Evolutionary conservation across 2,888 invertebrate genomes (phyloP).

Genomic region (Pristionchus exspectatus): DNA sequence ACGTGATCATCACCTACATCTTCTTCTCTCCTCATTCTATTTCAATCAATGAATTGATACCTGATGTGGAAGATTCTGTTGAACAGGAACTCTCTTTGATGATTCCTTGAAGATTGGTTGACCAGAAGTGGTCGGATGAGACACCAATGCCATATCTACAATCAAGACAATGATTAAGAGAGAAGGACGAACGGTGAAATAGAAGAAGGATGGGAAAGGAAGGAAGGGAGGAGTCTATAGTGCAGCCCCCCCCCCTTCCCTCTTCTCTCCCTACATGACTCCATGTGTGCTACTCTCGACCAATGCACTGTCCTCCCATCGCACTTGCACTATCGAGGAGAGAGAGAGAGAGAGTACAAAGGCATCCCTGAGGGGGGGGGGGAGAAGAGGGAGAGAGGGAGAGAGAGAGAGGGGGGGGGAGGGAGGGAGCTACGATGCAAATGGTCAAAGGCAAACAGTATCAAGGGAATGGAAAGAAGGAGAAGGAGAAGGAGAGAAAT

Average conservation of each 20-base stretch:
- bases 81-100: not conserved
- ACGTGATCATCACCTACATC: conserved; percentile 7
- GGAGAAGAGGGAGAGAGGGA: not conserved
- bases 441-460: conserved; percentile 10
- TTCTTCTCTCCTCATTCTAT: not conserved
- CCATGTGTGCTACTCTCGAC: not conserved
- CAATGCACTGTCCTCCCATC: not conserved
- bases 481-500: not conserved
- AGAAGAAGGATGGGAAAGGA: not conserved
- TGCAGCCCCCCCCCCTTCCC: not conserved
- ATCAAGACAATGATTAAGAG: not conserved
- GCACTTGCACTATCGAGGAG: not conserved
- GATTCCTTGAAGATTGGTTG: conserved; percentile 5
- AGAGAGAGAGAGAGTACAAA: conserved; percentile 19
- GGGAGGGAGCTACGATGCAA: not conserved
- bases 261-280: not conserved
- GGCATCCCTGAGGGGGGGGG: not conserved
- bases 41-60: not conserved
- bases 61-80: not conserved
- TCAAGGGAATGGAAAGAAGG: not conserved
- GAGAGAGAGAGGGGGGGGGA: not conserved
- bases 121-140: not conserved
- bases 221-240: not conserved
- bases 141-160: conserved; percentile 18
- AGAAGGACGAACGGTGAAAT: not conserved